These are phyloP conservation scores for Falco biarmicus DNA, from an alignment of 2,797 vertebrate genomes.

Conservation along the genomic window DNA sequence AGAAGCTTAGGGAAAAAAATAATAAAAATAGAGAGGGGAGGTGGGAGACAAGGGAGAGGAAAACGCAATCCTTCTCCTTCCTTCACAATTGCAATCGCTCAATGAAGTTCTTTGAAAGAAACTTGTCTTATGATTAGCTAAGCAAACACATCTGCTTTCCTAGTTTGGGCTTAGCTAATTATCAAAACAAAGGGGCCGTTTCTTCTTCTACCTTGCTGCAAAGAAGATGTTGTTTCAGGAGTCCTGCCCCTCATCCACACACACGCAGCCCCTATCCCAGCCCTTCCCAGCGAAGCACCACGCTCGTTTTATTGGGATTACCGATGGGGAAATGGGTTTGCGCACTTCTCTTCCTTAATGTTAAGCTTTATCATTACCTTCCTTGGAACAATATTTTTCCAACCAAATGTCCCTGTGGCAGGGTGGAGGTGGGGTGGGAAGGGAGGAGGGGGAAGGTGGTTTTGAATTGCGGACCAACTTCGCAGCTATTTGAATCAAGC, in stretches of 20 bases:
- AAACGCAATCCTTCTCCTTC: conserved; percentile 13
- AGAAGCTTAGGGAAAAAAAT: neutral
- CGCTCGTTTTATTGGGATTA: conserved; percentile 79
- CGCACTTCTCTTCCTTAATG: conserved; percentile 72
- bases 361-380: conserved; percentile 76
- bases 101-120: conserved; percentile 75
- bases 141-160: conserved; percentile 83
- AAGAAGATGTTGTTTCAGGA: conserved; percentile 81
- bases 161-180: conserved; percentile 79
- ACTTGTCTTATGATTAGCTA: conserved; percentile 81
- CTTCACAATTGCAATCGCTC: conserved; percentile 31
- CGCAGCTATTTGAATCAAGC: conserved; percentile 83
- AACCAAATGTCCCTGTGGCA: conserved; percentile 68
- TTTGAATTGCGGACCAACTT: conserved; percentile 70
- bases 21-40: neutral
- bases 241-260: conserved; percentile 36
- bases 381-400: conserved; percentile 80
- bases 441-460: conserved; percentile 41
- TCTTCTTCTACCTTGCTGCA: conserved; percentile 77
- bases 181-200: conserved; percentile 78
- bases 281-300: conserved; percentile 69
- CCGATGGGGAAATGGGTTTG: conserved; percentile 76
- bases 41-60: neutral
- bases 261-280: conserved; percentile 44
- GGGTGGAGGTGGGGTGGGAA: conserved; percentile 55